phyloP scores from a whole-genome alignment of 2,113 vertebrate genomes.

The Embiotoca jacksoni region DNA sequence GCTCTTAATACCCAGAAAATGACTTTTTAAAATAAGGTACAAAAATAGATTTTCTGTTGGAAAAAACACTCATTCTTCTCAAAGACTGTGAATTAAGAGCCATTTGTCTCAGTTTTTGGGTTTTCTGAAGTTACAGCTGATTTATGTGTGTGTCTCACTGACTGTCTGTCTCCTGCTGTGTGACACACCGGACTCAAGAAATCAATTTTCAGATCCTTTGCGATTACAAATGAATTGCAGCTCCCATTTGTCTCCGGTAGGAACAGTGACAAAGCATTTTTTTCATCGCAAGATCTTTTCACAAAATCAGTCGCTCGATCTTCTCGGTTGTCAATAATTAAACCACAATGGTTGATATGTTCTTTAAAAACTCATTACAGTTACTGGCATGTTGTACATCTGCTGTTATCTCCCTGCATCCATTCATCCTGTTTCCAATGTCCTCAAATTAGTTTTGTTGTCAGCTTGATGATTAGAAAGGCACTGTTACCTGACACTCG shows the following conservation, averaged over 20 bases:
- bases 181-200: slow-evolving; percentile 16
- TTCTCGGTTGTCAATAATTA: not conserved
- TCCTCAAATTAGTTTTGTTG: slow-evolving; percentile 37
- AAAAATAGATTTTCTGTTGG: not conserved
- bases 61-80: not conserved
- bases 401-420: not conserved
- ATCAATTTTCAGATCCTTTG: slow-evolving; percentile 9
- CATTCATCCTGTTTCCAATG: slow-evolving; percentile 37
- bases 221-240: slow-evolving; percentile 8
- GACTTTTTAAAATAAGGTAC: not conserved
- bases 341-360: not conserved
- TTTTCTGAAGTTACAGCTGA: not conserved
- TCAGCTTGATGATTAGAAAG: slow-evolving; percentile 34
- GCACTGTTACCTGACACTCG: slow-evolving; percentile 45
- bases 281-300: not conserved
- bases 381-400: not conserved
- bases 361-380: not conserved
- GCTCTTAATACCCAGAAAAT: not conserved
- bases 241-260: not conserved
- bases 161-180: slow-evolving; percentile 1
- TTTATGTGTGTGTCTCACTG: not conserved
- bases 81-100: not conserved
- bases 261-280: slow-evolving; percentile 37
- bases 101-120: not conserved
- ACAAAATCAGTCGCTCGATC: not conserved